These are phyloP conservation scores for Pararge aegeria DNA, from an alignment of 1,140 invertebrate species.

Conservation along the genomic window DNA sequence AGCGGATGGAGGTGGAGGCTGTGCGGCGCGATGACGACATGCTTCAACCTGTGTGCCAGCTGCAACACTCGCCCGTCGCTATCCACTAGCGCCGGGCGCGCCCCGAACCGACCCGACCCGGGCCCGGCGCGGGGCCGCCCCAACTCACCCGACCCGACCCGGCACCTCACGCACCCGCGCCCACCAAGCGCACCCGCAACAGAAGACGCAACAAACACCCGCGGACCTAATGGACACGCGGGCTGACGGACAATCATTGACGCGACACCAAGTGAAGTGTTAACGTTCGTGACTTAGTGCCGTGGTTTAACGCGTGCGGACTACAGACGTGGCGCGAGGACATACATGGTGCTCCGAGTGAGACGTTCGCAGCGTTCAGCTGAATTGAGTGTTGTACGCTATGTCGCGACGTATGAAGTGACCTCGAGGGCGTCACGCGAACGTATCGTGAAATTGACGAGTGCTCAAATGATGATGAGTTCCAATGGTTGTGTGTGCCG, in stretches of 20 bases:
- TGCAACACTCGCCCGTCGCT: conserved; percentile 66
- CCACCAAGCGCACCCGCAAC: conserved; percentile 11
- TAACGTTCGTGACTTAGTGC: not conserved
- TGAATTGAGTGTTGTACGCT: no score
- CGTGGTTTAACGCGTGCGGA: not conserved
- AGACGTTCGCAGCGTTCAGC: no score
- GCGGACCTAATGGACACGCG: conserved; percentile 8
- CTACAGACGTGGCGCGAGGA: no score
- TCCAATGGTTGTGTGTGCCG: conserved; percentile 19
- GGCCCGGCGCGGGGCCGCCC: conserved; percentile 5
- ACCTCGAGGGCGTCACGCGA: not conserved
- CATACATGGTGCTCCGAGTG: no score
- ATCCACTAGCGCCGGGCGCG: conserved; percentile 57
- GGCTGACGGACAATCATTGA: no score
- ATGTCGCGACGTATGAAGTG: not conserved
- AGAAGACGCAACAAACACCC: conserved; percentile 18
- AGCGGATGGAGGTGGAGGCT: conserved; percentile 71
- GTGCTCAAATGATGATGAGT: conserved; percentile 17
- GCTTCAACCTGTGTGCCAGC: conserved; percentile 57
- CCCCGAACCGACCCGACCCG: conserved; percentile 12
- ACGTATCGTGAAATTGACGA: not conserved
- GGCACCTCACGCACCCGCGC: conserved; percentile 49
- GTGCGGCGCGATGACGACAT: conserved; percentile 59
- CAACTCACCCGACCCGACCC: no score
- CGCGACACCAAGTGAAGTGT: conserved; percentile 1